Percentiles rank a stretch among this genome's conserved stretches.
These are phyloP conservation scores for Slavum lentiscoides DNA, from an alignment of 2,888 invertebrate species.

Conservation along the genomic window DNA sequence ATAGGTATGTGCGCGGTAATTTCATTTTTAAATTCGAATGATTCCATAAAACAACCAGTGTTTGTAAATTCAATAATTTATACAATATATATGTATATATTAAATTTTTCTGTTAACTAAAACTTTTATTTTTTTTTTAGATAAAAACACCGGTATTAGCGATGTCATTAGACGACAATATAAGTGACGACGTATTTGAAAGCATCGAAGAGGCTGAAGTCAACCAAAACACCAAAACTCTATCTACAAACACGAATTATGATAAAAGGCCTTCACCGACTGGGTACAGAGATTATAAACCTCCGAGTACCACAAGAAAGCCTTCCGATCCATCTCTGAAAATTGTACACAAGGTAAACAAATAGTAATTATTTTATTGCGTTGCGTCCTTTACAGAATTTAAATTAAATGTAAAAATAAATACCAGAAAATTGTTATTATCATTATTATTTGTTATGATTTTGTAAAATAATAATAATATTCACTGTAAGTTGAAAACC, in stretches of 20 bases:
- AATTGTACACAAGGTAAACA: slow-evolving; percentile 55
- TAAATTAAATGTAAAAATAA: background rate
- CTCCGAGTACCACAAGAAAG: slow-evolving; percentile 26
- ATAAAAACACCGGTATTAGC: slow-evolving; percentile 58
- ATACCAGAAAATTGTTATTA: background rate
- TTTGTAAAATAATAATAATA: background rate
- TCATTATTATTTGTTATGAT: background rate
- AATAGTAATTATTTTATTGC: slow-evolving; percentile 60
- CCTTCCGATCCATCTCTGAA: slow-evolving; percentile 49
- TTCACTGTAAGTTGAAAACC: background rate
- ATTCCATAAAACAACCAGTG: too few relatives aligned
- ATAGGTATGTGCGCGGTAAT: too few relatives aligned
- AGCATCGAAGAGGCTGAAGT: slow-evolving; percentile 62
- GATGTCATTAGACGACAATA: slow-evolving; percentile 72
- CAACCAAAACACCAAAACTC: slow-evolving; percentile 53
- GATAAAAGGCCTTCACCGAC: slow-evolving; percentile 69
- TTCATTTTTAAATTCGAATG: too few relatives aligned
- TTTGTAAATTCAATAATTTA: background rate
- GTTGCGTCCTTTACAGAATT: too few relatives aligned
- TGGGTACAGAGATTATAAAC: slow-evolving; percentile 64
- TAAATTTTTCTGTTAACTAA: background rate
- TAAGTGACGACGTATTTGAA: slow-evolving; percentile 84
- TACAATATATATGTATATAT: background rate
- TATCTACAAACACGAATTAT: slow-evolving; percentile 59
- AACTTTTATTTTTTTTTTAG: slow-evolving; percentile 11